These are phyloP conservation scores for Acleris sparsana DNA, from an alignment of 2,888 invertebrate species.

Conservation along the genomic window DNA sequence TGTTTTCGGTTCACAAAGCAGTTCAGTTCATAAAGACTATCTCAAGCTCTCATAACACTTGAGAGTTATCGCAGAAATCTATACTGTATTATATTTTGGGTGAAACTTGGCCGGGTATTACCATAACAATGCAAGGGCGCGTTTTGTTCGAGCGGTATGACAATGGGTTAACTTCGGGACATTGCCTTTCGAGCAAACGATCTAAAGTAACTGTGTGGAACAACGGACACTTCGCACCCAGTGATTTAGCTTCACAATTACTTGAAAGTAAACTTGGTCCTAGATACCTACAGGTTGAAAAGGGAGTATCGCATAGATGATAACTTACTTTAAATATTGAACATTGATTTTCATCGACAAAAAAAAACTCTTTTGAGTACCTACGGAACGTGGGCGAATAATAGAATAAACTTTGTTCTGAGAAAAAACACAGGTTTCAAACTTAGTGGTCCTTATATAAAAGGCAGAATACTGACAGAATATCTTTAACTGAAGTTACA, in stretches of 20 bases:
- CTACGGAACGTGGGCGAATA: too few species aligned
- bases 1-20: constrained; percentile 11
- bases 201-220: constrained; percentile 21
- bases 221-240: constrained; percentile 10
- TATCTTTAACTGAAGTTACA: too few species aligned
- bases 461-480: too few species aligned
- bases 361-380: too few species aligned
- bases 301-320: too few species aligned
- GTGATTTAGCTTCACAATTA: neutral
- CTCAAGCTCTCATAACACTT: constrained; percentile 17
- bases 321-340: too few species aligned
- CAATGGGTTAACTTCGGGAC: constrained; percentile 18
- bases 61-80: constrained; percentile 7
- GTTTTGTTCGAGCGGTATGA: constrained; percentile 18
- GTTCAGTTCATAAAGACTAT: constrained; percentile 6
- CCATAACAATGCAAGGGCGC: constrained; percentile 30
- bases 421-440: too few species aligned
- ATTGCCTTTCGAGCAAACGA: neutral
- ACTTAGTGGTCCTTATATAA: too few species aligned
- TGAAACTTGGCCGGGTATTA: constrained; percentile 25
- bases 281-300: neutral
- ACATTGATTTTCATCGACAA: too few species aligned
- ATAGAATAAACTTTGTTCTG: too few species aligned
- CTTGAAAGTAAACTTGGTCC: neutral
- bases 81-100: constrained; percentile 15